Base-by-base conservation (phyloP, 2,797 vertebrate species). In the Chloroceryle inda region DNA sequence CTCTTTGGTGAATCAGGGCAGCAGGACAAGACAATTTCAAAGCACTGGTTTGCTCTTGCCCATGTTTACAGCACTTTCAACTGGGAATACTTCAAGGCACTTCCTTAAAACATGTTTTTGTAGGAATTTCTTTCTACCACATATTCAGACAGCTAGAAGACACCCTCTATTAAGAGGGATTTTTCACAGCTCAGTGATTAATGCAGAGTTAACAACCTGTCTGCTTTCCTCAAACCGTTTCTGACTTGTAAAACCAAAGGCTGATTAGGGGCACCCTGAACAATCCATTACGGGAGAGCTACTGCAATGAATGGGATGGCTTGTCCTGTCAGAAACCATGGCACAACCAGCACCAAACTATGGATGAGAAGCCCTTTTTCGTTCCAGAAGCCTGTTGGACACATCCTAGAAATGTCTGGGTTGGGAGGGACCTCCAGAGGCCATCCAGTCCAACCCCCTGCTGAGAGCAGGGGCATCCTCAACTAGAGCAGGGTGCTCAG, bases 111-210 rank as follows among this genome's bases (percentile, higher is more conserved):
- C n/a, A 84, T 24, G 35, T 33, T 44, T 68, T 67, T 56, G 72
- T 50, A 45, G 77, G 38, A 42, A 45, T 49, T 81, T 45, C 52
- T 71, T 38, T 71, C 73, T 88, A 7, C 75, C 52, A 38, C 8
- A 0, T 37, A 42, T 35, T 64, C 68, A 47, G 44, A 33, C 0
- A 2, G 52, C 14, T 78, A 40, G 75, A 91, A 88, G 73, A 76
- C 35, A 45, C 10, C 40, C 50, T 81, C 64, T 59, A 68, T 29
- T 14, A 58, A 67, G 89, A 78, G 37, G 8, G 73, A 31, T 68
- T 85, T 62, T 83, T 86, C 83, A 71, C 22, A 20, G 68, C 49
- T 92, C 66, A 33, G 62, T 90, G 69, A 77, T 86, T 78, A 94
- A 81, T 75, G 66, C 47, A 81, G 53, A 83, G 40, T 33, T 94